Percentiles rank a stretch among this genome's conserved stretches.
Conservation (phyloP, 2,797 vertebrate genomes). For the Pterois miles region DNA sequence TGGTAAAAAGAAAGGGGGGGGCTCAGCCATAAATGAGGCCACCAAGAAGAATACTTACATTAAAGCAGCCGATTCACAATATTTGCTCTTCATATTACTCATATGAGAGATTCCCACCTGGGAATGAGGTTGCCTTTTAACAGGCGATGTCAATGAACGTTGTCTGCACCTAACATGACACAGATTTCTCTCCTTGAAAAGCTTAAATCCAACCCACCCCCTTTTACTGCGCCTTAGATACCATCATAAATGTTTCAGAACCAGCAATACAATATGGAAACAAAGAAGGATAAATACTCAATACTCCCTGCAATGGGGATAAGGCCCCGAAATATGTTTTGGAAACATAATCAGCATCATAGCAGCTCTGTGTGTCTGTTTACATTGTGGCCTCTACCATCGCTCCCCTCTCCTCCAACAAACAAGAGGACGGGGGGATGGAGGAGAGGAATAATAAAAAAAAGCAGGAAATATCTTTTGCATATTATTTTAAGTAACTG, state of each 20-base stretch:
- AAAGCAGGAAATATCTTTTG: constrained; percentile 87
- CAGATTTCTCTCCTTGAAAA: constrained; percentile 26
- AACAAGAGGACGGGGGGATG: constrained; percentile 72
- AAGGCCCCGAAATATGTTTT: constrained; percentile 83
- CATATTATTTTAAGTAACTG: constrained; percentile 92
- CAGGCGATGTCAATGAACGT: constrained; percentile 34
- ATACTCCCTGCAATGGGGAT: constrained; percentile 81
- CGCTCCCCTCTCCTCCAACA: constrained; percentile 79
- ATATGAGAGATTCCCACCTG: constrained; percentile 33
- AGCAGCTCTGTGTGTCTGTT: constrained; percentile 81
- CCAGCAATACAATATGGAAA: constrained; percentile 48
- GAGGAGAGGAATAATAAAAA: constrained; percentile 67
- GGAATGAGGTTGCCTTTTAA: constrained; percentile 45
- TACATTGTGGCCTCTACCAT: constrained; percentile 78
- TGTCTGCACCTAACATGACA: constrained; percentile 37
- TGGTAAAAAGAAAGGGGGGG: constrained; percentile 9
- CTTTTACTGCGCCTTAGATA: constrained; percentile 42
- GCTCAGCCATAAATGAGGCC: constrained; percentile 42
- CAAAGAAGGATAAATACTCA: constrained; percentile 78
- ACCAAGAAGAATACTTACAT: constrained; percentile 42
- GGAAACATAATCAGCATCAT: constrained; percentile 85
- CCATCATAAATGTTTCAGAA: constrained; percentile 64
- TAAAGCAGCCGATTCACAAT: constrained; percentile 23
- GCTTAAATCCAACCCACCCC: constrained; percentile 21
- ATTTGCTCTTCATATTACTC: constrained; percentile 44